Conservation (phyloP, 2,113 vertebrate genomes). For the Lampris incognitus region DNA sequence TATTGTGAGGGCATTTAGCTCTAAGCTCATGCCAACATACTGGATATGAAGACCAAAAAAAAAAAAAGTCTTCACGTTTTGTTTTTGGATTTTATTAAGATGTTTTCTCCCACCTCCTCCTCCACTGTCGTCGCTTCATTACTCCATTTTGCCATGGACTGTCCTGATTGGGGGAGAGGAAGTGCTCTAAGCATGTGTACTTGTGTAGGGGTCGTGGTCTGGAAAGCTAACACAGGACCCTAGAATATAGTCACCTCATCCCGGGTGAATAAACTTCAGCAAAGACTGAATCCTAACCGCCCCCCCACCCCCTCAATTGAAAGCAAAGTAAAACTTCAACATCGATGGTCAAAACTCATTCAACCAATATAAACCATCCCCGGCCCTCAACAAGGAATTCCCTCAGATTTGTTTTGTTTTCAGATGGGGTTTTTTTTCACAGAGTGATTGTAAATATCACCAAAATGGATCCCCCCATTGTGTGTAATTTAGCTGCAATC, state of each 20-base stretch:
- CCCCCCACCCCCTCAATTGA: conserved; percentile 42
- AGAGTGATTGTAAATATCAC: conserved; percentile 89
- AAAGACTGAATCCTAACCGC: conserved; percentile 55
- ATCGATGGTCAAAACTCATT: conserved; percentile 77
- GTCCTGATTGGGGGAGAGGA: conserved; percentile 79
- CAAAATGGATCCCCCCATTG: conserved; percentile 71
- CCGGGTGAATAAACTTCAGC: conserved; percentile 57
- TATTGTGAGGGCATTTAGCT: conserved; percentile 74
- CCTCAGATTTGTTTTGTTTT: conserved; percentile 65
- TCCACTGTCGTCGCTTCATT: conserved; percentile 70
- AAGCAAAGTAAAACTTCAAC: conserved; percentile 78
- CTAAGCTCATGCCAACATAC: conserved; percentile 71
- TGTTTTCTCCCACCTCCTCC: conserved; percentile 46
- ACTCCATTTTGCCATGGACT: conserved; percentile 85
- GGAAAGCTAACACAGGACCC: conserved; percentile 73
- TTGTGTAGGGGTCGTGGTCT: conserved; percentile 68
- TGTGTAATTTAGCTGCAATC: conserved; percentile 79
- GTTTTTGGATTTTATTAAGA: conserved; percentile 60
- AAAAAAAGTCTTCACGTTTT: conserved; percentile 62
- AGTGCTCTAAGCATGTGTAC: conserved; percentile 83
- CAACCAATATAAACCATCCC: conserved; percentile 76
- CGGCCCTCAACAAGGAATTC: conserved; percentile 68
- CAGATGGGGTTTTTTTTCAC: conserved; percentile 74
- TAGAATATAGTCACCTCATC: conserved; percentile 70
- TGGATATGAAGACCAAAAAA: conserved; percentile 80